These are phyloP conservation scores for Emydocephalus ijimae DNA, from an alignment of 2,113 vertebrate genomes.

Conservation along the genomic window DNA sequence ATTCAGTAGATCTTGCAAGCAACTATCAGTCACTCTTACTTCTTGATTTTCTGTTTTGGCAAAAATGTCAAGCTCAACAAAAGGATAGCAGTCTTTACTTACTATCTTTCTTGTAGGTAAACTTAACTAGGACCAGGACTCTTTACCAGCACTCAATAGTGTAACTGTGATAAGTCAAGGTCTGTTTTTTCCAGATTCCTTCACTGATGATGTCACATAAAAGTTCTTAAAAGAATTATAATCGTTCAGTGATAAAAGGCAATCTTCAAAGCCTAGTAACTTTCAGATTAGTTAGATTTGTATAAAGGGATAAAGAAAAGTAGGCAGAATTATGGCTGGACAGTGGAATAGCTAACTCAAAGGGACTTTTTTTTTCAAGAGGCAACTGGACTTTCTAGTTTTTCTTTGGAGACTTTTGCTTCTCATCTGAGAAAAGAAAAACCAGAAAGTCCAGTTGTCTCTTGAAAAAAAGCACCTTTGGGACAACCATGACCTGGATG, in stretches of 20 bases:
- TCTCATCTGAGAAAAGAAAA: too few species aligned
- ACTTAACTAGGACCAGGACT: neutral
- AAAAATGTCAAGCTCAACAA: neutral
- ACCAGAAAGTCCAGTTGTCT: too few species aligned
- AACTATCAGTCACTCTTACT: neutral
- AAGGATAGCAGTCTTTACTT: neutral
- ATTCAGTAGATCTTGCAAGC: neutral
- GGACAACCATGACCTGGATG: too few species aligned
- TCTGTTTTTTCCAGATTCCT: neutral
- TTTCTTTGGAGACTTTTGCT: too few species aligned
- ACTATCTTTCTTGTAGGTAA: neutral
- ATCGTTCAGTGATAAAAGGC: neutral
- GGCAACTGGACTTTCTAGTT: too few species aligned
- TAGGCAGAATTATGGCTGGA: neutral
- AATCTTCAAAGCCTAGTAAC: neutral
- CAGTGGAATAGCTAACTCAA: neutral
- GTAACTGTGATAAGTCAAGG: neutral
- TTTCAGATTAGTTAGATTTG: neutral
- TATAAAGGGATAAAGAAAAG: too few species aligned
- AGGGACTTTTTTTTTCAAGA: too few species aligned
- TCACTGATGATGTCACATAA: neutral
- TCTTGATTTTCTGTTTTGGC: neutral
- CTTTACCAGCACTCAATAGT: neutral
- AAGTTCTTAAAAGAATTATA: neutral
- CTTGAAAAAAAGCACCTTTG: too few species aligned